Percentiles rank a stretch among this genome's conserved stretches.
phyloP scores from a whole-genome alignment of 2,113 vertebrate genomes.

The Dicerorhinus sumatrensis region DNA sequence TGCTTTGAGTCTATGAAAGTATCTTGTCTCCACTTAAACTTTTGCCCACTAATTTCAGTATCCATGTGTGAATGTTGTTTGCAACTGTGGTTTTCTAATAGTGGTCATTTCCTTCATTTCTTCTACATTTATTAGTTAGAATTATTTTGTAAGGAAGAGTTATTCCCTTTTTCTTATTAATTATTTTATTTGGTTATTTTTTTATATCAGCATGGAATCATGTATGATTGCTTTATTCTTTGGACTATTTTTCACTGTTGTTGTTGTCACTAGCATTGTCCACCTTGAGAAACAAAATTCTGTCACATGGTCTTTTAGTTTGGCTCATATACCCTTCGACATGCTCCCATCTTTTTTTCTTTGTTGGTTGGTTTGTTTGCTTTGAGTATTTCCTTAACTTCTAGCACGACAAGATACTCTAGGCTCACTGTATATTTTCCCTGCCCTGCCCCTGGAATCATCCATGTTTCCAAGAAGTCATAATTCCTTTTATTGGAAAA shows the following conservation, averaged over 20 bases:
- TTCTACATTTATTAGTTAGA: neutral
- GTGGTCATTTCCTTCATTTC: neutral
- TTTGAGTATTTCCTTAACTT: neutral
- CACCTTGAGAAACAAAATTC: neutral
- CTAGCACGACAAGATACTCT: neutral
- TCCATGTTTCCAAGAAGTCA: neutral
- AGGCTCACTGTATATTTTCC: neutral
- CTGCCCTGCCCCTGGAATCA: neutral
- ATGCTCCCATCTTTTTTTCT: neutral
- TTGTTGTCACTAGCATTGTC: neutral
- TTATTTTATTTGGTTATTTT: neutral
- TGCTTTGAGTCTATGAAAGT: neutral
- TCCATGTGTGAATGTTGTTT: neutral
- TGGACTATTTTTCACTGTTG: neutral
- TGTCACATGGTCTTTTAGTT: neutral
- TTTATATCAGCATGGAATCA: neutral
- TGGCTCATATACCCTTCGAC: rapidly evolving
- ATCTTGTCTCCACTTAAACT: neutral
- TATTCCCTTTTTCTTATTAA: neutral
- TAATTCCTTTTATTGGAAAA: neutral
- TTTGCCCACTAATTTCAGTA: neutral
- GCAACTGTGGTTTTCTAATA: neutral
- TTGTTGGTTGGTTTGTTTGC: neutral
- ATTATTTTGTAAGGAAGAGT: neutral
- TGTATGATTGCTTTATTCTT: neutral